Evolutionary conservation across 2,888 invertebrate species (phyloP).

Genomic region (Aethes cnicana): DNA sequence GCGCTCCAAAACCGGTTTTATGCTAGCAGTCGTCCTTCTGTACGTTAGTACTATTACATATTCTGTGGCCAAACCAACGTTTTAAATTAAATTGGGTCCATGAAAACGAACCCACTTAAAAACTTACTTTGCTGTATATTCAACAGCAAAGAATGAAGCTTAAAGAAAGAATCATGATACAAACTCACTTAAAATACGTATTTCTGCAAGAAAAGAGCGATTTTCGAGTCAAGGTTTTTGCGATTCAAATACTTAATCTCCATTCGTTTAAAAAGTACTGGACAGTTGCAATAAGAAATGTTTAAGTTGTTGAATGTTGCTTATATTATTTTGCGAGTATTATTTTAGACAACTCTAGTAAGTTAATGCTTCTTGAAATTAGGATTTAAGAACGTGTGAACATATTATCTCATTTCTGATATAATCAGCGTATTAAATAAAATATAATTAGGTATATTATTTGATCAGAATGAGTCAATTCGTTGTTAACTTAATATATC

Average conservation of each 20-base stretch:
- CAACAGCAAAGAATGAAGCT: slow-evolving; percentile 1
- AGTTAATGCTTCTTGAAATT: no score
- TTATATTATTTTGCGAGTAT: no score
- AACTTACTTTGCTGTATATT: slow-evolving; percentile 7
- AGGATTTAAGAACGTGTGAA: no score
- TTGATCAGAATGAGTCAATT: no score
- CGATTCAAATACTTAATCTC: slow-evolving; percentile 15
- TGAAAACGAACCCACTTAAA: neutral
- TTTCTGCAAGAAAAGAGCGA: slow-evolving; percentile 5
- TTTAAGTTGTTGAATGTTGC: slow-evolving; percentile 4
- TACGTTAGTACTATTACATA: no score
- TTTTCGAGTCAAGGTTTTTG: slow-evolving; percentile 3
- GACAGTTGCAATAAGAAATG: slow-evolving; percentile 6
- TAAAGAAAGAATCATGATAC: slow-evolving; percentile 2
- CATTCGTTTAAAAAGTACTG: slow-evolving; percentile 9
- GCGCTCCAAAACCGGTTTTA: no score
- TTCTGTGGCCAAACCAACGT: neutral
- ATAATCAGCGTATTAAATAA: no score
- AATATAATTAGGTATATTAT: no score
- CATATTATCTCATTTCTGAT: no score
- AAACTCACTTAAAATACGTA: slow-evolving; percentile 8
- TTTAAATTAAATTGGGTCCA: neutral
- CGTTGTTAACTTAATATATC: no score
- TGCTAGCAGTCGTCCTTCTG: no score
- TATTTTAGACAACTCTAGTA: no score